Base-by-base conservation (phyloP, 2,797 vertebrate genomes). In the Tapera naevia region DNA sequence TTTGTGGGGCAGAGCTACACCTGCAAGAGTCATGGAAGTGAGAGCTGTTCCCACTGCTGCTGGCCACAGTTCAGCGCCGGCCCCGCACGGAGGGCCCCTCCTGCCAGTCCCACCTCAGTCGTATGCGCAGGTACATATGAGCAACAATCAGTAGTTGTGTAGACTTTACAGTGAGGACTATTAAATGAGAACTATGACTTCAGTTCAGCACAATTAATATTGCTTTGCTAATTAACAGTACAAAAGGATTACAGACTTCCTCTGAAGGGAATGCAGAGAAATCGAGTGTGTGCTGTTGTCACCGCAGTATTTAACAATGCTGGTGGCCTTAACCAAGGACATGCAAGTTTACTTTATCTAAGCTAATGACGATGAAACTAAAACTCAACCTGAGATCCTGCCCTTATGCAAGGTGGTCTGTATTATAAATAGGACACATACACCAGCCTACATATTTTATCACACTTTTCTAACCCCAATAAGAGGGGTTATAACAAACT, bases 211-310 rank as follows among this genome's bases (percentile, higher is more conserved):
- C 41, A 41, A 39, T 41, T 41, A 82, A 93, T 91, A 82, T 54
- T 75, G 79, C 82, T 94, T 43, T 80, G 75, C 65, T 95, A 95
- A 95, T 92, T 94, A 95, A 91, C 48, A 78, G 54, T 24, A 79
- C 82, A 75, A 80, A 87, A 86, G 91, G 72, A 62, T 91, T 83
- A 79, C 61, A 86, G 58, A 83, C 71, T 72, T 86, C 51, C 93
- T 88, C 74, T 87, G 89, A 86, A 86, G 61, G 53, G 61, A 95
- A 82, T 6, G 43, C 54, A 83, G 65, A 92, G 84, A 80, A 93
- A 89, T 69, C 45, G 93, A 72, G 57, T 46, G 46, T 45, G 33
- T 41, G 78, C 12, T 65, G 50, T 78, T 89, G 86, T 85, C 64
- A 80, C 23, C 65, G 30, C 23, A 15, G 64, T 74, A 43, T 85